Evolutionary conservation across 2,888 invertebrate species (phyloP), one percentile per base, ranked within the genome.

Genomic region (Polyommatus icarus): DNA sequence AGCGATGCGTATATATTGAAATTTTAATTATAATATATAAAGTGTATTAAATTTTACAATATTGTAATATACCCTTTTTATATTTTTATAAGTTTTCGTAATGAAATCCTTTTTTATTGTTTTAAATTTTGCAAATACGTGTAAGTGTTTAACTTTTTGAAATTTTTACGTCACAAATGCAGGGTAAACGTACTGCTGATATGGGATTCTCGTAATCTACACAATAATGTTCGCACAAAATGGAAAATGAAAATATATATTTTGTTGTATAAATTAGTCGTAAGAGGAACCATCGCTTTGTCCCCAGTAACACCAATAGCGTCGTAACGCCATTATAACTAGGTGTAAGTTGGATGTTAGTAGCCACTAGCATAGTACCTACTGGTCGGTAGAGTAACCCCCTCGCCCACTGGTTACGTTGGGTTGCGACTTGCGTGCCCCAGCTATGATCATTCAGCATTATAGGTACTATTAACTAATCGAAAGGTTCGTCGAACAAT

Each of bases 261-360:
- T 83, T 80, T 79, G 78, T 81, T 80, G 78, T 76, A 79, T 72
- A 81, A 78, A 79, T 78, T 85, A 86, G 83, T 83, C 79, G 71
- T 87, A 86, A 86, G 85, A 82, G 57, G 80, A 79, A 81, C 79
- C 73, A 77, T 84, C 85, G 86, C 87, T 88, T 87, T 84, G 86
- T 86, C 87, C 87, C 84, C 84, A 82, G 86, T 87, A 85, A 91
- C 90, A 91, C 90, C 91, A 91, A 91, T 87, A 87, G 87, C 82
- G 57, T 82, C 84, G 85, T 82, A 84, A 84, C 83, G 82, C 84
- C 86, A 87, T 84, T 83, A 81, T 83, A 83, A 82, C 83, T 89
- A 90, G 85, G 79, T 29, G 76, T 91, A 87, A 85, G 84, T 82
- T 82, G 82, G 91, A 86, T 93, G 93, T 93, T 93, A 92, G 92